Percentiles rank a stretch among this genome's conserved stretches.
phyloP scores from a whole-genome alignment of 2,113 vertebrate species.

The Peromyscus polionotus region DNA sequence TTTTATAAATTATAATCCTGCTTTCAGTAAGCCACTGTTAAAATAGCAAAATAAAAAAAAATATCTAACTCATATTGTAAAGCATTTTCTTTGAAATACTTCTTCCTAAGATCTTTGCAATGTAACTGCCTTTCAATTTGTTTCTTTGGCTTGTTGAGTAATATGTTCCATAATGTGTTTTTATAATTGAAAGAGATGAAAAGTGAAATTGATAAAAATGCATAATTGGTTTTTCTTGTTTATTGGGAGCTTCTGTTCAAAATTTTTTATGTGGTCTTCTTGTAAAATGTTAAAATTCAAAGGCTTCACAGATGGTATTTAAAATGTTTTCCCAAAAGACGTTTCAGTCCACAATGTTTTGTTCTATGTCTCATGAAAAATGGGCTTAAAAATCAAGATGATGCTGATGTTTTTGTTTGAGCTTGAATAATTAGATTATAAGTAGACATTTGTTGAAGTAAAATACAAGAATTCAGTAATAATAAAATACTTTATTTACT shows the following conservation, averaged over 20 bases:
- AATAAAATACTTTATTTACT: constrained; percentile 45
- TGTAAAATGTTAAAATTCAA: constrained; percentile 70
- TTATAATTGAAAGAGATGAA: constrained; percentile 76
- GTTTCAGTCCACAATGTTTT: constrained; percentile 63
- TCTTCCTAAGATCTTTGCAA: constrained; percentile 42
- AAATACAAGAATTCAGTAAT: constrained; percentile 23
- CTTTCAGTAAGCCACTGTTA: not conserved
- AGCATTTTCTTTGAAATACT: constrained; percentile 24
- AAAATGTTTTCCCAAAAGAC: constrained; percentile 62
- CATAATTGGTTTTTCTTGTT: constrained; percentile 72
- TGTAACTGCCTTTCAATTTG: constrained; percentile 56
- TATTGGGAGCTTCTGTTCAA: constrained; percentile 67
- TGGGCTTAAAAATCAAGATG: constrained; percentile 35
- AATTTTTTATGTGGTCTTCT: constrained; percentile 59
- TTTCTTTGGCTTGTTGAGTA: constrained; percentile 71
- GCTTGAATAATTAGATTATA: constrained; percentile 64
- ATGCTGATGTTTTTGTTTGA: not conserved
- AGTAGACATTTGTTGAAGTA: constrained; percentile 49
- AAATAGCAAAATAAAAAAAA: not conserved
- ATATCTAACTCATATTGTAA: constrained; percentile 3
- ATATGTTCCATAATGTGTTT: constrained; percentile 71
- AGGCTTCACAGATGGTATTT: constrained; percentile 70
- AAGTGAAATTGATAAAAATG: constrained; percentile 75
- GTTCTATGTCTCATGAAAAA: constrained; percentile 45
- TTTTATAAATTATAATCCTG: constrained; percentile 6